A percentile compares a stretch with the other conserved stretches of the same genome.
phyloP scores from a whole-genome alignment of 2,797 vertebrate species.

The Remorina albescens region DNA sequence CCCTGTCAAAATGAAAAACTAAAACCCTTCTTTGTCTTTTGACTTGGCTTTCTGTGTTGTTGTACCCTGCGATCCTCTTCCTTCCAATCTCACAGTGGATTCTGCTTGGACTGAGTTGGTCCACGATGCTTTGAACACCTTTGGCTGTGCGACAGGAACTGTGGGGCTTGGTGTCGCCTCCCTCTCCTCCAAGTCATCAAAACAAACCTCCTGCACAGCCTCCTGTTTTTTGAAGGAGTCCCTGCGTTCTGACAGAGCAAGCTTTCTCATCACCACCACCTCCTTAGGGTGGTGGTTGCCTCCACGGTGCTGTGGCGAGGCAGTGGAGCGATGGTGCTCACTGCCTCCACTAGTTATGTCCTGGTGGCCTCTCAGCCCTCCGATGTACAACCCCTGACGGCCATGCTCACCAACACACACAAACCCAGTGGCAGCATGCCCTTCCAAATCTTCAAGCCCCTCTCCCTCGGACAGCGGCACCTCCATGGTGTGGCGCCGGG shows the following conservation, averaged over 20 bases:
- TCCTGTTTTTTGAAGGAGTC: constrained; percentile 97
- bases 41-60: constrained; percentile 67
- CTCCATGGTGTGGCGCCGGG: constrained; percentile 82
- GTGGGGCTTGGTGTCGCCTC: constrained; percentile 55
- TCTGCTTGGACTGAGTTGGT: constrained; percentile 55
- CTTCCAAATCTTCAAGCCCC: constrained; percentile 70
- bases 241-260: constrained; percentile 90
- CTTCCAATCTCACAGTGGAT: constrained; percentile 49
- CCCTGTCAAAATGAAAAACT: constrained; percentile 17
- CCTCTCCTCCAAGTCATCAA: constrained; percentile 85
- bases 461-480: constrained; percentile 79
- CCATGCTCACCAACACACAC: constrained; percentile 81
- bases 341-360: constrained; percentile 60
- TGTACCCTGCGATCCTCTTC: constrained; percentile 53
- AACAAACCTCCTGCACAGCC: constrained; percentile 93
- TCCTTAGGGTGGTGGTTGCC: constrained; percentile 82
- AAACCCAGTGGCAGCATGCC: constrained; percentile 67
- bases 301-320: constrained; percentile 68
- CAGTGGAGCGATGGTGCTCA: constrained; percentile 58
- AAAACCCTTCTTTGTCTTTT: constrained; percentile 80
- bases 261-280: constrained; percentile 90
- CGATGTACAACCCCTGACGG: constrained; percentile 73
- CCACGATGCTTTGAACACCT: constrained; percentile 78
- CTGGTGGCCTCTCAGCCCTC: constrained; percentile 67
- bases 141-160: constrained; percentile 48